phyloP scores from a whole-genome alignment of 2,888 invertebrate species.

The Listrodromus nycthemerus region DNA sequence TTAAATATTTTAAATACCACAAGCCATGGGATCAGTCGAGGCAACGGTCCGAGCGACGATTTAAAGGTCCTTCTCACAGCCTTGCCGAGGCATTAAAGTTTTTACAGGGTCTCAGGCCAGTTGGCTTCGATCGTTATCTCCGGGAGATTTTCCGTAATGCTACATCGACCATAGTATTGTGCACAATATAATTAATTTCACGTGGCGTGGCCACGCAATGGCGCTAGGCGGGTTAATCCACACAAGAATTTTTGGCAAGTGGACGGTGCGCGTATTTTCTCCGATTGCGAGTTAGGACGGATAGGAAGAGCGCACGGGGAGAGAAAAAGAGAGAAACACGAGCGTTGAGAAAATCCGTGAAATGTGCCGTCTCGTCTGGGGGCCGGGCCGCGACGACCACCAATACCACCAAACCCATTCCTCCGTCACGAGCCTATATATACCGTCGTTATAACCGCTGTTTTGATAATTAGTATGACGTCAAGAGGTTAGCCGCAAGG shows the following conservation, averaged over 20 bases:
- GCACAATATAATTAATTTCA: slow-evolving; percentile 1
- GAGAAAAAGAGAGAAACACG: slow-evolving; percentile 15
- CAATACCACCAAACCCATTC: slow-evolving; percentile 1
- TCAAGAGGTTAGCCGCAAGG: slow-evolving; percentile 65
- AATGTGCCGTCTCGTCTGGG: slow-evolving; percentile 46
- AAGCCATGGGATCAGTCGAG: not conserved
- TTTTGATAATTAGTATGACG: slow-evolving; percentile 78
- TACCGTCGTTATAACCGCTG: slow-evolving; percentile 62
- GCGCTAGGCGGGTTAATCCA: not conserved
- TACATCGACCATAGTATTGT: slow-evolving; percentile 1
- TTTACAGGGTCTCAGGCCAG: slow-evolving; percentile 26
- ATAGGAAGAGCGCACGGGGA: slow-evolving; percentile 1
- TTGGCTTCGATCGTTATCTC: slow-evolving; percentile 14
- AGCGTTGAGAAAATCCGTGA: slow-evolving; percentile 31
- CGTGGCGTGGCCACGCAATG: slow-evolving; percentile 18
- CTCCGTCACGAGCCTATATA: not conserved
- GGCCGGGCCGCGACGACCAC: slow-evolving; percentile 17
- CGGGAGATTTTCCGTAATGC: not conserved
- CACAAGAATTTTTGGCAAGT: slow-evolving; percentile 52
- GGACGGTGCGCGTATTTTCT: slow-evolving; percentile 10
- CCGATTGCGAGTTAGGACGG: slow-evolving; percentile 22
- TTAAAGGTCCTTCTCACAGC: not conserved
- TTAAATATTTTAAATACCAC: not conserved
- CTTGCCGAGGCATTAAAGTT: slow-evolving; percentile 16
- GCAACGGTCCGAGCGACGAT: not conserved